Evolutionary conservation across 2,113 vertebrate genomes (phyloP), one percentile per base, ranked within the genome.

Genomic region (Antennarius striatus): DNA sequence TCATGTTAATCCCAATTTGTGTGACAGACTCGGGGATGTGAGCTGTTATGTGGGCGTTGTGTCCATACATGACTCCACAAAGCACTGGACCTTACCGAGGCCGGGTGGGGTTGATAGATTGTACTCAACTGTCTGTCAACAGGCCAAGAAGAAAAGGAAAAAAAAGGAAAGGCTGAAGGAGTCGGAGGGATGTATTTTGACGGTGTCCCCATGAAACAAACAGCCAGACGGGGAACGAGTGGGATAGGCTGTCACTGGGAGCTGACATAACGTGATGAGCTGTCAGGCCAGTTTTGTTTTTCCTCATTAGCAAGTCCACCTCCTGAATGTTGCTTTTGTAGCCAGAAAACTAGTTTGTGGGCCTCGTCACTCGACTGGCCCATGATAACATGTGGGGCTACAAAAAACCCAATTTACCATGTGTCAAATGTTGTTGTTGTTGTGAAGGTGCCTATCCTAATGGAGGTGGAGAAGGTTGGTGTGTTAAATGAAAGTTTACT

Each of bases 231-330:
- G 58, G 47, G 68, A 84, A 47, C 14, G 49, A 75, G 69, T 55
- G 71, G 86, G 64, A 79, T 49, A 15, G 81, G 66, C 84, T 79
- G 79, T 82, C 85, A 81, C 72, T 58, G 32, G 47, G 53, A 56
- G 68, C 74, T 69, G 79, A 79, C 80, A 59, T 43, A 15, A 73
- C 63, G 71, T 67, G 82, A 89, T 82, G 86, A 86, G 73, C 82
- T 88, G 87, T 78, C 89, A 85, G 66, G 54, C 61, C 56, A 40
- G 72, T 83, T 86, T 84, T 79, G 71, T 80, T 87, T 81, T 71
- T 77, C 64, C 81, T 83, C 80, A 88, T 88, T 87, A 90, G 80
- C 54, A 71, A 82, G 77, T 80, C 71, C 82, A 73, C 73, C 74
- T 81, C 64, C 73, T 56, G 77, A 84, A 77, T 76, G 68, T 63